Evolutionary conservation across 2,888 invertebrate species (phyloP), one percentile per base, ranked within the genome.

Genomic region (Disparrhopalites patrizii): DNA sequence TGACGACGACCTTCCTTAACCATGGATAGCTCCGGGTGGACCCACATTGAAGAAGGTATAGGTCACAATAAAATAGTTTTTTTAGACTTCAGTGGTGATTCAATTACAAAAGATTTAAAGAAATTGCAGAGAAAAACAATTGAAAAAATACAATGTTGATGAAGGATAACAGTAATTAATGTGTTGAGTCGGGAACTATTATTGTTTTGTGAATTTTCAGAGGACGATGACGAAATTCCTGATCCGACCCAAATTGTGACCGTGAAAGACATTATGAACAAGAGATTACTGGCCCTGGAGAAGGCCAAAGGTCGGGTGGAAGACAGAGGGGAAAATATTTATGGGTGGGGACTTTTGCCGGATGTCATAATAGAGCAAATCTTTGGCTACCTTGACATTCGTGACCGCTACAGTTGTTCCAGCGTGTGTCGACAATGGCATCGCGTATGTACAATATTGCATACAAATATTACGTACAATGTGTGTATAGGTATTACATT

Each of bases 321-420:
- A n/a, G 60, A 66, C 15, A 40, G 70, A 20, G 73, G 73, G 20
- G 70, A 68, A 62, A 74, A 74, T 61, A 28, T 61, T n/a, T 54
- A 58, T 8, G 74, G 74, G 54, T 91, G 89, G 90, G 82, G 82
- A 66, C 79, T 83, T 67, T 78, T 90, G 15, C 91, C 91, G 0
- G 87, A 89, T 76, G 80, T 91, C 27, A 77, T 90, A 2, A 78
- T 91, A 43, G 90, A 90, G 77, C 82, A 86, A 76, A 84, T 91
- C 63, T 90, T 88, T 77, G 80, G 85, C 0, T 83, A 87, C 76
- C 80, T 91, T 50, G 81, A 82, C 0, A 85, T 88, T 40, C 82
- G 84, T 52, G 85, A 90, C 74, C 83, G 88, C 28, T 90, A 90
- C 76, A 85, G 86, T 74, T 87, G 89, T 0, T 89, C 90, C 60